Conservation (phyloP, 1,140 invertebrate species). For the Steinernema khuongi region DNA sequence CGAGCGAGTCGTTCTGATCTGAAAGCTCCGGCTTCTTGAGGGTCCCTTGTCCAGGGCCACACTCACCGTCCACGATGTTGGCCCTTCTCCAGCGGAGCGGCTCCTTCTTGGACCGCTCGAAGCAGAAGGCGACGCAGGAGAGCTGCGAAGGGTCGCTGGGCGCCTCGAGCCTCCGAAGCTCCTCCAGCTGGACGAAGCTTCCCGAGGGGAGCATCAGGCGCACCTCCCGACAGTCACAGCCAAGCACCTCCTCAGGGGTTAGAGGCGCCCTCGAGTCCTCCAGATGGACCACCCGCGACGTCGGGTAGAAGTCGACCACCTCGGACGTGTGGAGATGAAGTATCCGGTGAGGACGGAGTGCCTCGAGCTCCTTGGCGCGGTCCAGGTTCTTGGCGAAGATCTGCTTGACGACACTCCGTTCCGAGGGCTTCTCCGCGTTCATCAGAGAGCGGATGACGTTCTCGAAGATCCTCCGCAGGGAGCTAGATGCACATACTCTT, state of each 20-base stretch:
- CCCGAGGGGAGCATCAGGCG: background rate
- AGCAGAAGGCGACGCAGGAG: constrained; percentile 3
- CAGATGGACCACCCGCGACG: background rate
- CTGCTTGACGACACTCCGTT: background rate
- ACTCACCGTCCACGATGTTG: background rate
- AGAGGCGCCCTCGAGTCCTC: background rate
- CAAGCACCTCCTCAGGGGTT: background rate
- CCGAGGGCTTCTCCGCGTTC: background rate
- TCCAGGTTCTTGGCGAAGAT: background rate
- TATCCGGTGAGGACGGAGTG: background rate
- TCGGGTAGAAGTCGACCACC: background rate
- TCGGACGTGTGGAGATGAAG: background rate
- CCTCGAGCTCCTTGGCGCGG: background rate
- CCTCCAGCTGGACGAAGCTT: background rate
- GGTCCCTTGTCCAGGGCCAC: background rate
- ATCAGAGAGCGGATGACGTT: background rate
- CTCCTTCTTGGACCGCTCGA: background rate
- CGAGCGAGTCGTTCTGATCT: background rate
- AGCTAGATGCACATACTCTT: background rate
- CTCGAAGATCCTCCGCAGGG: background rate
- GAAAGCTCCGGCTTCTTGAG: background rate
- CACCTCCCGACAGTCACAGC: background rate
- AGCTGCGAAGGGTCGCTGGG: background rate
- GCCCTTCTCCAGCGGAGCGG: background rate
- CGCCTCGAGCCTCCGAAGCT: background rate